Evolutionary conservation across 2,888 invertebrate genomes (phyloP).

Genomic region (Epistrophe eligans): DNA sequence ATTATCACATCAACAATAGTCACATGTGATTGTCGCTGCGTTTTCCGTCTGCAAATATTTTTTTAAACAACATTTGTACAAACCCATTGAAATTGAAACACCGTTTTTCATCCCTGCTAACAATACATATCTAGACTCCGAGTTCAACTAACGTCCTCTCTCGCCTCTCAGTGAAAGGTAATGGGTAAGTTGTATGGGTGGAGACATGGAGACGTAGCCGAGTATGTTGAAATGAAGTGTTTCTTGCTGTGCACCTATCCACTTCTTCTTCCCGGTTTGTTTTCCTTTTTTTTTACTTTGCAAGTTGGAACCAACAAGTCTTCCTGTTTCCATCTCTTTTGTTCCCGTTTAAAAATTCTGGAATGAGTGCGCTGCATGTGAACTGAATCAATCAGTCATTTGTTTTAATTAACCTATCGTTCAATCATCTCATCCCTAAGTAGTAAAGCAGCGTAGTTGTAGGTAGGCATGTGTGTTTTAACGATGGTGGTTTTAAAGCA

Average conservation of each 20-base stretch:
- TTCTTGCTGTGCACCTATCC: neutral
- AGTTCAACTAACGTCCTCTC: neutral
- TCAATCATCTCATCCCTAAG: constrained; percentile 56
- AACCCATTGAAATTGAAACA: no score
- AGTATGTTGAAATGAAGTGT: constrained; percentile 1
- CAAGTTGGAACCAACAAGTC: constrained; percentile 68
- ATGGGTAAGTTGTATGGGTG: neutral
- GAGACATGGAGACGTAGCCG: neutral
- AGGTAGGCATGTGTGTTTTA: neutral
- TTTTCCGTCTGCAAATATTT: no score
- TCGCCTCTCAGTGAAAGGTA: neutral
- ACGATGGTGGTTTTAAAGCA: neutral
- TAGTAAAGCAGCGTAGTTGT: neutral
- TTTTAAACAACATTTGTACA: no score
- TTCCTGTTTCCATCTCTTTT: constrained; percentile 69
- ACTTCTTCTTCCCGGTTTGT: constrained; percentile 37
- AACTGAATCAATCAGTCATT: constrained; percentile 63
- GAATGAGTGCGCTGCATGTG: neutral
- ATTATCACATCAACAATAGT: no score
- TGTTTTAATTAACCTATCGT: constrained; percentile 57
- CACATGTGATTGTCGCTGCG: no score
- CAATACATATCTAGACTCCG: neutral
- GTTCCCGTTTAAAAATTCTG: constrained; percentile 10
- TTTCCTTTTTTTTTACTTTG: constrained; percentile 28
- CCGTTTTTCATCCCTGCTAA: neutral